phyloP scores from a whole-genome alignment of 2,888 invertebrate genomes.

The Rutpela maculata region DNA sequence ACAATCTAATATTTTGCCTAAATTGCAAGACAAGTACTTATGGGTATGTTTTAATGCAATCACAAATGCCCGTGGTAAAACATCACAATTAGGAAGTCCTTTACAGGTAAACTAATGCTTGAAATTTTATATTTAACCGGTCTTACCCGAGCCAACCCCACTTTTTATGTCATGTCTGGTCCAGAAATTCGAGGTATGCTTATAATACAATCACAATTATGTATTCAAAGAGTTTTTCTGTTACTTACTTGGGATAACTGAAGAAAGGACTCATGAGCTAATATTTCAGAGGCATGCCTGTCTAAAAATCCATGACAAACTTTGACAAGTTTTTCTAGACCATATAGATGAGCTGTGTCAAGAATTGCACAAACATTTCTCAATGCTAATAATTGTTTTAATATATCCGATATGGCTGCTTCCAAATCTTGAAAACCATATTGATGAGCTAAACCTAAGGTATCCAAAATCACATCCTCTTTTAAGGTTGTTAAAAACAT shows the following conservation, averaged over 20 bases:
- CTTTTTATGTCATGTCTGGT: too few species aligned
- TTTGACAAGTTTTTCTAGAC: slow-evolving; percentile 80
- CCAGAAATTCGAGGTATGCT: too few species aligned
- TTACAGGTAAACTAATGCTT: too few species aligned
- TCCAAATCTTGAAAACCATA: slow-evolving; percentile 96
- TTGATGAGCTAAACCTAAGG: slow-evolving; percentile 92
- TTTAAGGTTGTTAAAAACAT: slow-evolving; percentile 81
- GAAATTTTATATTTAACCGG: too few species aligned
- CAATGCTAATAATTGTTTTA: slow-evolving; percentile 90
- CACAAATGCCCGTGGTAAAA: too few species aligned
- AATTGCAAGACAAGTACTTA: too few species aligned
- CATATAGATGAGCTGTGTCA: slow-evolving; percentile 90
- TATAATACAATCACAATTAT: too few species aligned
- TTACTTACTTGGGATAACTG: slow-evolving; percentile 89
- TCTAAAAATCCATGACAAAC: slow-evolving; percentile 95
- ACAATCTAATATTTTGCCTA: too few species aligned
- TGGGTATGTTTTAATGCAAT: too few species aligned
- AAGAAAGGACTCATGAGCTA: slow-evolving; percentile 89
- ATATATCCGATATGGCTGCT: slow-evolving; percentile 92
- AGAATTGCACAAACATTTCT: slow-evolving; percentile 96
- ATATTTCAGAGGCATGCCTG: slow-evolving; percentile 88
- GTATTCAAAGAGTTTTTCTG: too few species aligned
- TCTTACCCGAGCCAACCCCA: too few species aligned
- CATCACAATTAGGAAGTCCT: too few species aligned
- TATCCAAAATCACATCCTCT: slow-evolving; percentile 83